A percentile compares a stretch with the other conserved stretches of the same genome.
phyloP scores from a whole-genome alignment of 1,140 invertebrate species.

The Leptonema lineaticorne region DNA sequence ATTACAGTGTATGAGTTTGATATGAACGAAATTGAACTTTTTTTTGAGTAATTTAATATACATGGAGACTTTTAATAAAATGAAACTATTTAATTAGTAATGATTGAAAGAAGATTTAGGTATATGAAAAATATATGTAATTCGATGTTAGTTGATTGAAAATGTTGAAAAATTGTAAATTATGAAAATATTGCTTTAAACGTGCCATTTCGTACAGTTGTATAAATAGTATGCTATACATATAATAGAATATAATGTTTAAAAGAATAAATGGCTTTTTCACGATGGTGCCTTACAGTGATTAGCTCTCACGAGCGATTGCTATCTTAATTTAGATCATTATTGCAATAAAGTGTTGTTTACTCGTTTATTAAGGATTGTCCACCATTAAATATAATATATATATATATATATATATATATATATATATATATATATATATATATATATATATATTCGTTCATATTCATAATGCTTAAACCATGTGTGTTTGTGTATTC shows the following conservation, averaged over 20 bases:
- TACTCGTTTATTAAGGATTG: too few species aligned
- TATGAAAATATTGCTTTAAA: not conserved
- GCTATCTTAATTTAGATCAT: slow-evolving; percentile 6
- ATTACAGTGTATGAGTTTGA: too few species aligned
- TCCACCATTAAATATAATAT: too few species aligned
- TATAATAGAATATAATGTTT: slow-evolving; percentile 10
- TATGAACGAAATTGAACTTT: too few species aligned
- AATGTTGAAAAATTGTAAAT: not conserved
- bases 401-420: too few species aligned
- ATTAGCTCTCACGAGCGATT: not conserved
- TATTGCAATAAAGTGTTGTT: slow-evolving; percentile 4
- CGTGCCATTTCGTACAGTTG: not conserved
- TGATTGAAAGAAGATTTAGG: not conserved
- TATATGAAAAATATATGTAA: not conserved
- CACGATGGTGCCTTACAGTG: slow-evolving; percentile 38
- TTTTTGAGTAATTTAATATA: too few species aligned
- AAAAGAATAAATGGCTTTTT: slow-evolving; percentile 38
- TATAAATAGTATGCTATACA: slow-evolving; percentile 3
- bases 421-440: too few species aligned
- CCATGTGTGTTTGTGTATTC: too few species aligned
- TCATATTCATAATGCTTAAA: too few species aligned
- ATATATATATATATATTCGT: too few species aligned
- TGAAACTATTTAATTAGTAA: too few species aligned
- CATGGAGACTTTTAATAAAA: too few species aligned
- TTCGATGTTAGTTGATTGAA: not conserved